Evolutionary conservation across 1,140 invertebrate species (phyloP).

Genomic region (Schlechtendalia chinensis): DNA sequence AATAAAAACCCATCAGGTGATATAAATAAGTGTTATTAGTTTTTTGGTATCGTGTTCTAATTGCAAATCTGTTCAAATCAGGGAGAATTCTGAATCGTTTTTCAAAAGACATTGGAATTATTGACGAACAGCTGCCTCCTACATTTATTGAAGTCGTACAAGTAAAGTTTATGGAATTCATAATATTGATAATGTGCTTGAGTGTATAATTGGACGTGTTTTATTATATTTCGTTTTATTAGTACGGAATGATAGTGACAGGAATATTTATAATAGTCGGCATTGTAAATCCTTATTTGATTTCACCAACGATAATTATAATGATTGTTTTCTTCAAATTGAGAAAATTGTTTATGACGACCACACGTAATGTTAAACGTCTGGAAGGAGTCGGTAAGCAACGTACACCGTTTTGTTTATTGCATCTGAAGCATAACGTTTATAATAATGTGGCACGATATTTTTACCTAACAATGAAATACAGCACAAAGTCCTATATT

Average conservation of each 20-base stretch:
- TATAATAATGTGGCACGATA: background rate
- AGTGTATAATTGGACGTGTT: no score
- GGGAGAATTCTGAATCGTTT: constrained; percentile 74
- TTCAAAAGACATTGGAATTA: constrained; percentile 74
- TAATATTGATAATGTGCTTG: no score
- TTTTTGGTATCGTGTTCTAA: background rate
- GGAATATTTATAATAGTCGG: background rate
- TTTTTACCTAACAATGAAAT: constrained; percentile 29
- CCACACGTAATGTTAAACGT: background rate
- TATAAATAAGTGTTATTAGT: background rate
- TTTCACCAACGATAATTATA: background rate
- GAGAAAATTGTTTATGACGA: background rate
- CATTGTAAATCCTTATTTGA: background rate
- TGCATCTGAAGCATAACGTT: background rate
- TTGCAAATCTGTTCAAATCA: constrained; percentile 52
- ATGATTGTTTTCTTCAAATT: background rate
- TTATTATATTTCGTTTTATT: background rate
- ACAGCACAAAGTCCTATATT: constrained; percentile 77
- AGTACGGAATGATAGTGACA: background rate
- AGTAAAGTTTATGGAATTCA: constrained; percentile 56
- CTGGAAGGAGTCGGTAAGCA: background rate
- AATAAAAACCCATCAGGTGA: constrained; percentile 74
- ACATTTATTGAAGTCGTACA: constrained; percentile 75
- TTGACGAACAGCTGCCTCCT: constrained; percentile 82
- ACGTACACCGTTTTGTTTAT: background rate